These are phyloP conservation scores for Pocillopora verrucosa DNA, from an alignment of 64 coral and sea anemone species.

Conservation along the genomic window DNA sequence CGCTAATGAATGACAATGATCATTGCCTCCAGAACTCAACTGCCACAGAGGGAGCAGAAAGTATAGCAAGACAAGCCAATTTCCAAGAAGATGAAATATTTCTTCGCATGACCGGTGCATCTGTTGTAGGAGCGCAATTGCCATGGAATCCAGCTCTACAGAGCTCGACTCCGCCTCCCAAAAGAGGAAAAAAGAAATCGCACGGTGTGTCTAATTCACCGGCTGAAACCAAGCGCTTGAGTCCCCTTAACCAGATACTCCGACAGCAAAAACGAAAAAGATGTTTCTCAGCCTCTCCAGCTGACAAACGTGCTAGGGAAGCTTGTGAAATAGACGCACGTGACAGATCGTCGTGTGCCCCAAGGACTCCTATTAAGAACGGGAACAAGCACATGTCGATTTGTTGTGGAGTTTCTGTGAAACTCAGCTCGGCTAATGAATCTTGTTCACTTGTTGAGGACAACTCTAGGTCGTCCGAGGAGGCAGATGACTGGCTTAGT, in stretches of 20 bases:
- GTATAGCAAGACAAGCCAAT: background rate
- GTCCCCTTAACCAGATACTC: conserved; percentile 85
- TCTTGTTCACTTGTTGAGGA: background rate
- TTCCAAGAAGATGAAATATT: background rate
- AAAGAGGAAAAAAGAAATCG: conserved; percentile 33
- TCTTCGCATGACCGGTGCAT: background rate
- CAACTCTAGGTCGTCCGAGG: background rate
- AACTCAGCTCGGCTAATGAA: background rate
- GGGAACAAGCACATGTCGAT: background rate
- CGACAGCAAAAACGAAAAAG: conserved; percentile 80
- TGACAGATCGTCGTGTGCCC: background rate
- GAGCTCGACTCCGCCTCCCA: conserved; percentile 48
- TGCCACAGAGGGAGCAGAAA: background rate
- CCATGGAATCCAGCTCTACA: background rate
- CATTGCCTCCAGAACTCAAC: background rate
- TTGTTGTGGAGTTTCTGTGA: background rate
- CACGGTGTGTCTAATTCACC: conserved; percentile 27
- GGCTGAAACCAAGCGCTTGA: conserved; percentile 56
- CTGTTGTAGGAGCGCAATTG: background rate
- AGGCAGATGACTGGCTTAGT: background rate
- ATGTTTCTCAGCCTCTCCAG: conserved; percentile 27
- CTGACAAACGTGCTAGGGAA: background rate
- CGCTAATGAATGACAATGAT: background rate
- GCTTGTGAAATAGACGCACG: background rate
- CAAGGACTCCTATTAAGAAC: background rate